Base-by-base conservation (phyloP, 2,113 vertebrate species). In the Campylomormyrus tamandua region DNA sequence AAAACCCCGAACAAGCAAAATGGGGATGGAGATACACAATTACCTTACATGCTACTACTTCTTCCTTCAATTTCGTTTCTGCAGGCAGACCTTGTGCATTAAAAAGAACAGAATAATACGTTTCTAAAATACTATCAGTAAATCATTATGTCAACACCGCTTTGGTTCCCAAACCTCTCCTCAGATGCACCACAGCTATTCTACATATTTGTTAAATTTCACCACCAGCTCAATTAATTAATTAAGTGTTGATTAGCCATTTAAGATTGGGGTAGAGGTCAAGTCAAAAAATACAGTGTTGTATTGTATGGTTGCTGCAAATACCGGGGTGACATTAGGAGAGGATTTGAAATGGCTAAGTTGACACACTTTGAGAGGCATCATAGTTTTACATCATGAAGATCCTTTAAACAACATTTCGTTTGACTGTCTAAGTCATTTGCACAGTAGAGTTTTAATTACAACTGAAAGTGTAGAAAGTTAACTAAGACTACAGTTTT, bases 41-140 rank as follows among this genome's bases (percentile, higher is more conserved):
- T 89, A 91, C 91, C 89, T 90, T 90, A 89, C 88, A 83, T 27
- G 89, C 86, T 19, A 91, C 91, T 45, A 85, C 24, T 8, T 50
- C 89, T 66, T 89, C 88, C 87, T 83, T 89, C 42, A 52, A 70
- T 83, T 90, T 50, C 2, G 21, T 88, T 42, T 90, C 87, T 42
- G 50, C 89, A 90, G 91, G 21, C 31, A 91, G 89, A 90, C 90
- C 91, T 91, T 74, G 66, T 56, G 83, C 21, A 89, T 77, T 35
- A 24, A 77, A 39, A 31, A 85, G 6, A 46, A 85, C 2, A 85
- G 17, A 84, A 45, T 62, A n/a, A 10, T 49, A 50, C 13, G 24
- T 48, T 84, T 6, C 19, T 42, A 80, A 42, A 42, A 35, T 58
- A 62, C 7, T 21, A 39, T 46, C 46, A 50, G 13, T 49, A 80